These are phyloP conservation scores for Drosophila prosaltans DNA, from an alignment of 1,140 invertebrate species.

Conservation along the genomic window DNA sequence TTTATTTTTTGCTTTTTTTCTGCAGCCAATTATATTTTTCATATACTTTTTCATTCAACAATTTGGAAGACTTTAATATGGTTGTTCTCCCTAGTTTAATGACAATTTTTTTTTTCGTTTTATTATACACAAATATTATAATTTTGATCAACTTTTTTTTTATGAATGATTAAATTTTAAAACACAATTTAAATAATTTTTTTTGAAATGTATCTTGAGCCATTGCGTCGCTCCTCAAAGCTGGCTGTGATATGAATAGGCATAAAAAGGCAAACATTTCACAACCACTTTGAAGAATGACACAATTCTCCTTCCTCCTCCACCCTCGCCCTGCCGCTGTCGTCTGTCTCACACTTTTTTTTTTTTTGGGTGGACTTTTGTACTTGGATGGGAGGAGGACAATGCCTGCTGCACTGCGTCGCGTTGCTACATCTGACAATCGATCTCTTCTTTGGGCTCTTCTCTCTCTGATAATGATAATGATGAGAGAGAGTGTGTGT, in stretches of 20 bases:
- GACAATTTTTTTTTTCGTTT: no score
- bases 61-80: no score
- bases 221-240: conserved; percentile 90
- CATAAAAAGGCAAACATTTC: conserved; percentile 87
- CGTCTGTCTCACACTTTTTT: background rate
- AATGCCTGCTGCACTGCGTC: background rate
- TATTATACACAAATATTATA: background rate
- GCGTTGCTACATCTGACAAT: background rate
- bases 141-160: conserved; percentile 35
- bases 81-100: no score
- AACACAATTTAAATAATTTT: conserved; percentile 12
- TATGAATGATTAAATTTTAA: background rate
- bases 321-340: background rate
- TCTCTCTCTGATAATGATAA: background rate
- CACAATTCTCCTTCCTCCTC: conserved; percentile 63
- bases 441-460: background rate
- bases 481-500: background rate
- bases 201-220: conserved; percentile 50
- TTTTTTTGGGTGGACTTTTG: background rate
- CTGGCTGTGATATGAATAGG: conserved; percentile 93
- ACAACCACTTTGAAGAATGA: conserved; percentile 89
- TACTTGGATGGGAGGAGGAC: conserved; percentile 8
- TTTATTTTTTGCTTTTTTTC: no score
- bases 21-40: no score
- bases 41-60: no score